Percentiles rank a stretch among this genome's conserved stretches.
These are phyloP conservation scores for Aldrovandia affinis DNA, from an alignment of 2,797 vertebrate genomes.

Conservation along the genomic window DNA sequence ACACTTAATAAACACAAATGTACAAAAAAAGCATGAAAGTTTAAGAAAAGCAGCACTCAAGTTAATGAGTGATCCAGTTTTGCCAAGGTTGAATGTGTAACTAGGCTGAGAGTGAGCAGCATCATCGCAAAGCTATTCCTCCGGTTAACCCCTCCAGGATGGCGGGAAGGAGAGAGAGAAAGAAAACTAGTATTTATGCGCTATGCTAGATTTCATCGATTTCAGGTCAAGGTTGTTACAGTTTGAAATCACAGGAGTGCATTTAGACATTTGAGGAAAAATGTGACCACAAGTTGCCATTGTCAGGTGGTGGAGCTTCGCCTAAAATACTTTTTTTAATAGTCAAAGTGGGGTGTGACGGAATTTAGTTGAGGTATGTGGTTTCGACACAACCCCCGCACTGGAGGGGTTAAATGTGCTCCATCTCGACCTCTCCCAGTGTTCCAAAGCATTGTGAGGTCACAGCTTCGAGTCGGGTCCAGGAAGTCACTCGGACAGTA, in stretches of 20 bases:
- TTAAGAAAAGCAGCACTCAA: neutral
- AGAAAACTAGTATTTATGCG: neutral
- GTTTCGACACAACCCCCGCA: too few relatives aligned
- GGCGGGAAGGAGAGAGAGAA: neutral
- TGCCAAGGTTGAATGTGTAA: slow-evolving; percentile 9
- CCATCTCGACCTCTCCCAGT: neutral
- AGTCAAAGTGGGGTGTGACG: neutral
- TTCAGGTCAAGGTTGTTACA: neutral
- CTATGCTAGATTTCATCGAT: neutral
- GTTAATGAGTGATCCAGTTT: neutral
- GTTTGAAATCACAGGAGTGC: neutral
- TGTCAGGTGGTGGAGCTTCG: neutral
- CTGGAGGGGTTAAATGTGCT: neutral
- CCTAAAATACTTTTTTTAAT: neutral
- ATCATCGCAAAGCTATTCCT: neutral
- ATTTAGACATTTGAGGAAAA: too few relatives aligned
- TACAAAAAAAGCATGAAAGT: neutral
- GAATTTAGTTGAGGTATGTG: too few relatives aligned
- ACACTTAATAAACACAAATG: neutral
- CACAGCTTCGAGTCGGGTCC: neutral
- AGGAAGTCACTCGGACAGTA: neutral
- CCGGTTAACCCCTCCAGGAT: neutral
- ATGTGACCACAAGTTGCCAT: neutral
- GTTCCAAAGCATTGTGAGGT: slow-evolving; percentile 24
- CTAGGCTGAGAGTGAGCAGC: neutral